Base-by-base conservation (phyloP, 2,113 vertebrate genomes). In the Poicephalus gulielmi region DNA sequence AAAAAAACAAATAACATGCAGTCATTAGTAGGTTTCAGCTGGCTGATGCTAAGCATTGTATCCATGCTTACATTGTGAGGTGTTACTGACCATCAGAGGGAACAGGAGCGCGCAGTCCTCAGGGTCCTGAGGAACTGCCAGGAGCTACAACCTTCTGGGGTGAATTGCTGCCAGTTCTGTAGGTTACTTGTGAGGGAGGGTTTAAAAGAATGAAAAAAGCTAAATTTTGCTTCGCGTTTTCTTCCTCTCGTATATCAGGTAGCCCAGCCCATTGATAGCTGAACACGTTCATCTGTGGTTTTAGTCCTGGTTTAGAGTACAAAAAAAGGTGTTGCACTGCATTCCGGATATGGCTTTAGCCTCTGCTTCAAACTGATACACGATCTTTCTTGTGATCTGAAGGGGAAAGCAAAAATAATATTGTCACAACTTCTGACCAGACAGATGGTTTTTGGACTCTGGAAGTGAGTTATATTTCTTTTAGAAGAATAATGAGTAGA, bases 321-420 rank as follows among this genome's bases (percentile, higher is more conserved):
- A 84, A 92, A 91, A 69, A 75, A 73, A 83, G 70, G 66, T 95
- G 93, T 95, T 84, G 83, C 47, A 43, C 57, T 69, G n/a, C 41
- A 67, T 96, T 97, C 88, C 0, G 0, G 77, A 30, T 92, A 43
- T 9, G n/a, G 44, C 88, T 92, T 86, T 86, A 88, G 73, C 76
- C 46, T 92, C 68, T 86, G 76, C 85, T 89, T 92, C 77, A 85
- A 50, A 69, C 10, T 79, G 77, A 92, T 95, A 69, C 62, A 73
- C 86, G 77, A 25, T 92, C 66, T 95, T 96, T 91, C 76, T 91
- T 92, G 86, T 93, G 96, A 82, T 88, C 92, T 94, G 94, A 94
- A 94, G 74, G 80, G n/a, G 92, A 94, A 94, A 96, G 95, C 91
- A 88, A 87, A 94, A 96, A 83, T 94, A 95, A 94, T 96, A 94